Percentiles rank a stretch among this genome's conserved stretches.
Evolutionary conservation across 2,888 invertebrate species (phyloP).

Genomic region (Trileptium ribeirensis): DNA sequence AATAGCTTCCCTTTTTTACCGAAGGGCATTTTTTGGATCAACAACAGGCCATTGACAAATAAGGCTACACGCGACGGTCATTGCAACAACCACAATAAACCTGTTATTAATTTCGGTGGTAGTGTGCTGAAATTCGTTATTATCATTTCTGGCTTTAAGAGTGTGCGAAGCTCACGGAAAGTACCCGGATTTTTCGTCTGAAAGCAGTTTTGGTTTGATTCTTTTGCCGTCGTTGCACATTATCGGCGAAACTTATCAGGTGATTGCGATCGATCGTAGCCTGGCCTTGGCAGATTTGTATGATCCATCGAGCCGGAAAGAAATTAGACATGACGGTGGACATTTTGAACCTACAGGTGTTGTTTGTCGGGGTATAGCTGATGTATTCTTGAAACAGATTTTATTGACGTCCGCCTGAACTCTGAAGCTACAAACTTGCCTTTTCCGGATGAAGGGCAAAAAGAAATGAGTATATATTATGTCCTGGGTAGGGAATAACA

Average conservation of each 20-base stretch:
- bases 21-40: no score
- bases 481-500: no score
- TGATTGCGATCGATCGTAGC: conserved; percentile 57
- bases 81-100: no score
- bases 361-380: not conserved
- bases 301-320: not conserved
- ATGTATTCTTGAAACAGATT: not conserved
- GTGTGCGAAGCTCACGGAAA: conserved; percentile 67
- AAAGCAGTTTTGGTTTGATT: no score
- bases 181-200: conserved; percentile 62
- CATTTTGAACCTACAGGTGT: not conserved
- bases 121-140: conserved; percentile 67
- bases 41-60: no score
- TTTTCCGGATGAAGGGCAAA: no score
- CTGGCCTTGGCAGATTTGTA: not conserved
- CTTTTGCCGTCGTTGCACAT: conserved; percentile 70
- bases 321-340: not conserved
- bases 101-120: not conserved
- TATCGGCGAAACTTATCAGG: conserved; percentile 71
- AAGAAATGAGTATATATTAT: no score
- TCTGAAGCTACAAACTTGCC: no score
- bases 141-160: conserved; percentile 73
- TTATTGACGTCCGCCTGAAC: no score
- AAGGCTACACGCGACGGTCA: no score
- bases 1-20: conserved; percentile 72